Conservation (phyloP, 2,888 invertebrate genomes). For the Teleogryllus oceanicus region DNA sequence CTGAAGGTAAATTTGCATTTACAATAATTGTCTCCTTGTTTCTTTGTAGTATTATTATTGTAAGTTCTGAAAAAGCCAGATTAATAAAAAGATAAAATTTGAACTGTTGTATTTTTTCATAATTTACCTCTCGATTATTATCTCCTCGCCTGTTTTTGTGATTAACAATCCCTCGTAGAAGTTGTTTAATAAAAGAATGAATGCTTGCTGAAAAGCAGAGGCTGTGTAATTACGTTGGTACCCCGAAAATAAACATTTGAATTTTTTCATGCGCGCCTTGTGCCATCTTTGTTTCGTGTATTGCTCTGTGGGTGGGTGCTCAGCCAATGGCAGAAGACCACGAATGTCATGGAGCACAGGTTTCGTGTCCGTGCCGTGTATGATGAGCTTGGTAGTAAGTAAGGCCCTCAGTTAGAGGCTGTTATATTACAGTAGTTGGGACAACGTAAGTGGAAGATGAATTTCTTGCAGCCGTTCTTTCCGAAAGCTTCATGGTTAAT, state of each 20-base stretch:
- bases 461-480: constrained; percentile 55
- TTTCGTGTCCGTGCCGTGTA: constrained; percentile 40
- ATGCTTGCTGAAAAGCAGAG: no score
- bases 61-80: constrained; percentile 36
- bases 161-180: no score
- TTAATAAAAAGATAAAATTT: constrained; percentile 32
- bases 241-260: no score
- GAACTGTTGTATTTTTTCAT: constrained; percentile 29
- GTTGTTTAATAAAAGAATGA: no score
- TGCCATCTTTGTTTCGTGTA: background rate
- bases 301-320: background rate
- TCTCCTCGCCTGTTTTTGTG: no score
- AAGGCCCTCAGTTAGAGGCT: background rate
- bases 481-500: constrained; percentile 65
- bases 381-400: constrained; percentile 40
- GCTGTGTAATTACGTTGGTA: no score
- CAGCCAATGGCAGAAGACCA: constrained; percentile 55
- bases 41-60: constrained; percentile 38
- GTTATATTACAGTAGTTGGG: constrained; percentile 20
- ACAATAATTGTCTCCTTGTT: constrained; percentile 35
- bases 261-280: background rate
- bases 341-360: constrained; percentile 46
- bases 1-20: constrained; percentile 36
- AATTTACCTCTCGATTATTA: no score
- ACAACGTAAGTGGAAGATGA: constrained; percentile 43